Base-by-base conservation (phyloP, 1,140 invertebrate species). In the Zaprionus gabonicus region DNA sequence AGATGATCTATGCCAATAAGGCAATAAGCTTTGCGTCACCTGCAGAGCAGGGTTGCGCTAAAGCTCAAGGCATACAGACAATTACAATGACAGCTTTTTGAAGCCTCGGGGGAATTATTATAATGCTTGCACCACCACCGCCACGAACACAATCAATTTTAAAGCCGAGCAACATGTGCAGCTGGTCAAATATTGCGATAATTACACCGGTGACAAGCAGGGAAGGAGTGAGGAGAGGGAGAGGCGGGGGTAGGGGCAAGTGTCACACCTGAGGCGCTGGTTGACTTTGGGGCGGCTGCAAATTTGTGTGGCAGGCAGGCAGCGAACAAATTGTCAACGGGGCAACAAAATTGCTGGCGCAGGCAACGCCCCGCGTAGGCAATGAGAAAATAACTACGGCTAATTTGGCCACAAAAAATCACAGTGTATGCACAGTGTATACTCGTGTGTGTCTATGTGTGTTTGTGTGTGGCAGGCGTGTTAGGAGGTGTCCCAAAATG, bases 351-450 rank as follows among this genome's bases (percentile, higher is more conserved):
- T 55, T 49, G 46, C 46, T 23, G 46, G n/a, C 17, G 31, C 57
- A 53, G 80, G 46, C 67, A 74, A 81, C 75, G 80, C 87, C 78
- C 71, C 73, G 56, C 66, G 64, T 62, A 71, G 59, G 59, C 74
- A 41, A 63, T 38, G 36, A 62, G n/a, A 78, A 79, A 82, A 86
- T 78, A 60, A 71, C 76, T 81, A 57, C 68, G 66, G 71, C 87
- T 91, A 87, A 91, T 88, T 91, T 91, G 81, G 68, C 41, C 68
- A 78, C 38, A 75, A 67, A 87, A 82, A 79, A 68, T 9, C 41
- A 55, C 20, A 46, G 20, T 51, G 46, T 51, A 25, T 51, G 41
- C 36, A 38, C 38, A 67, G 70, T 60, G 66, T 20, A 17, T 10
- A 17, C 6, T 3, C 15, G 9, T 57, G 79, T 68, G 25, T 46